Percentiles rank a stretch among this genome's conserved stretches.
phyloP scores from a whole-genome alignment of 92 coral and sea anemone genomes.

The Porites rus region DNA sequence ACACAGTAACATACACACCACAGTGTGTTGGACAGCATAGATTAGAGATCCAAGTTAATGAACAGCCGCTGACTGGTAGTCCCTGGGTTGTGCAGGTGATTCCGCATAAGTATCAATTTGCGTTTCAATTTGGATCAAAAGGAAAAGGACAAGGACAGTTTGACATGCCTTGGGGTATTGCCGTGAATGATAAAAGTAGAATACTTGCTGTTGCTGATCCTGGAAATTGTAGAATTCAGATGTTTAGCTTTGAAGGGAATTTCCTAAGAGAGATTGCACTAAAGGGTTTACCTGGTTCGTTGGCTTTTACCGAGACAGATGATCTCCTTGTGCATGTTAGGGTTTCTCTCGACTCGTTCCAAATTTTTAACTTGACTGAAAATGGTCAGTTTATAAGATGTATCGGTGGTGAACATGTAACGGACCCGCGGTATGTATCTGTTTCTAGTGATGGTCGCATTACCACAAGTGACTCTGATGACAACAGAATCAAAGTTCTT shows the following conservation, averaged over 20 bases:
- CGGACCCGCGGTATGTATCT: neutral
- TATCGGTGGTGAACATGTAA: conserved; percentile 18
- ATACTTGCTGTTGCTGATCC: conserved; percentile 1
- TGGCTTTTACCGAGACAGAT: neutral
- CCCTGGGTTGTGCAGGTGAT: conserved; percentile 50
- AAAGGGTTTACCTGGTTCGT: neutral
- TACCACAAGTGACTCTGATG: neutral
- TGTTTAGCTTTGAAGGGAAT: conserved; percentile 7
- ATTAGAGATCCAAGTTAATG: conserved; percentile 40
- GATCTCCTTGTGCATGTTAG: no score
- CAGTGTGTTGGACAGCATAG: conserved; percentile 47
- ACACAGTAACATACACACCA: conserved; percentile 49
- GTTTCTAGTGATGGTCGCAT: conserved; percentile 11
- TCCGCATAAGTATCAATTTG: neutral
- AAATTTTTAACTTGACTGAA: no score
- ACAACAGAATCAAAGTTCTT: neutral
- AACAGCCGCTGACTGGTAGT: conserved; percentile 49
- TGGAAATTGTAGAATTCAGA: neutral
- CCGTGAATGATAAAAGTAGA: conserved; percentile 10
- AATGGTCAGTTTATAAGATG: conserved; percentile 40
- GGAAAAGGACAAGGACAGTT: conserved; percentile 4
- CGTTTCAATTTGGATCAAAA: neutral
- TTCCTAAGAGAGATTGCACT: neutral
- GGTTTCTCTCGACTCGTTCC: no score
- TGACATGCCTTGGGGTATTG: neutral